A percentile compares a stretch with the other conserved stretches of the same genome.
phyloP scores from a whole-genome alignment of 2,797 vertebrate species.

The Poeciliopsis presidionis region DNA sequence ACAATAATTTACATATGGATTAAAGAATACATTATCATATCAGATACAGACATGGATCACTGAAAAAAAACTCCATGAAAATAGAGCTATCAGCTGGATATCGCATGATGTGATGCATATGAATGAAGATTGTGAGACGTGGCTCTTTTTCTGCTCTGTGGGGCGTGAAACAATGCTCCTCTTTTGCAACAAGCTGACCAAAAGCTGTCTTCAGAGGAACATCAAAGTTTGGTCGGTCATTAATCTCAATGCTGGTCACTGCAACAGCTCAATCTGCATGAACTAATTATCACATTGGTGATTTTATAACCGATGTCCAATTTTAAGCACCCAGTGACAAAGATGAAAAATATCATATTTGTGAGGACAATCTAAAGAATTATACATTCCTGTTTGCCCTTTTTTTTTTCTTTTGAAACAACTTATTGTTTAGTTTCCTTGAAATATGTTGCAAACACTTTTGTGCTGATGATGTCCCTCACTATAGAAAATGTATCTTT shows the following conservation, averaged over 20 bases:
- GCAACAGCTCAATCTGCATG: slow-evolving; percentile 38
- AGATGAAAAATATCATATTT: slow-evolving; percentile 16
- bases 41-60: slow-evolving; percentile 41
- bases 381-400: slow-evolving; percentile 11
- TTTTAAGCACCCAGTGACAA: slow-evolving; percentile 39
- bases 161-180: neutral
- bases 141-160: slow-evolving; percentile 15
- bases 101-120: slow-evolving; percentile 36
- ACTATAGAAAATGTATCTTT: slow-evolving; percentile 70
- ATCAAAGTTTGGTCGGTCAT: slow-evolving; percentile 62
- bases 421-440: slow-evolving; percentile 32
- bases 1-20: slow-evolving; percentile 66
- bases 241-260: slow-evolving; percentile 58
- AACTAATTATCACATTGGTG: slow-evolving; percentile 65
- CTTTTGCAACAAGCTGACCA: slow-evolving; percentile 24
- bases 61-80: slow-evolving; percentile 53
- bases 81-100: slow-evolving; percentile 52
- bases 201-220: slow-evolving; percentile 56
- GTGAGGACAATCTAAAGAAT: slow-evolving; percentile 7
- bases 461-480: slow-evolving; percentile 39
- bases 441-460: slow-evolving; percentile 31
- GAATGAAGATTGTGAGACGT: slow-evolving; percentile 40
- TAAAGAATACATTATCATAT: slow-evolving; percentile 72
- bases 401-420: neutral
- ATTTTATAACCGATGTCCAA: slow-evolving; percentile 54